Base-by-base conservation (phyloP, 2,113 vertebrate genomes). In the Embiotoca jacksoni region DNA sequence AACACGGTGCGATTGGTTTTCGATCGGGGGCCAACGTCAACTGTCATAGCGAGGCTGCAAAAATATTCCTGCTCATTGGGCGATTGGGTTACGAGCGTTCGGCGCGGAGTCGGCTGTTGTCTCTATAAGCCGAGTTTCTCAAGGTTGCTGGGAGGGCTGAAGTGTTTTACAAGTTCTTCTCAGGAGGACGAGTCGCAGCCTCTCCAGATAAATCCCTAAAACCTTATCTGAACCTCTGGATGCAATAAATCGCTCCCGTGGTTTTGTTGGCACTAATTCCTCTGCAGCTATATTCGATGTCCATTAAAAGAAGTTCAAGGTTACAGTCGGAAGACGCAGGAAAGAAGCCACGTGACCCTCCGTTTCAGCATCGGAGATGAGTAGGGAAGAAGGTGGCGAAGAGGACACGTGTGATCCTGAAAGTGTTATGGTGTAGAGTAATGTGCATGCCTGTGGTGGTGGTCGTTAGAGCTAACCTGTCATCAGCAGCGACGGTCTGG, bases 41-140 rank as follows among this genome's bases (percentile, higher is more conserved):
- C 73, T 72, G 86, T 57, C 90, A 91, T 74, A 79, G 92, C 85
- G 47, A 88, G 65, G 33, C n/a, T n/a, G 82, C 83, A 57, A 84
- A 91, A 91, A 82, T 80, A 69, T 64, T 44, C 60, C 82, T 75
- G 60, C 80, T 84, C 5, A 14, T 10, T 62, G 65, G 46, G 66
- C 3, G 80, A 90, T 89, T 73, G 82, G 66, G 79, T 92, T 88
- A 77, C 86, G 47, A 31, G 72, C 16, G 77, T 82, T n/a, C 68
- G 4, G 39, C 16, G 77, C 74, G 7, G 76, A 71, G 58, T 49
- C 54, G 77, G 72, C 9, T 60, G 56, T 66, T 66, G 83, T 64
- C 62, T 65, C 16, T 7, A 35, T 55, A 33, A 56, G 56, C 52
- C 16, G 61, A 83, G 60, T 55, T 90, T 85, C 85, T 72, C 35